Evolutionary conservation across 2,888 invertebrate species (phyloP), one percentile per base, ranked within the genome.

Genomic region (Drosophila monieri): DNA sequence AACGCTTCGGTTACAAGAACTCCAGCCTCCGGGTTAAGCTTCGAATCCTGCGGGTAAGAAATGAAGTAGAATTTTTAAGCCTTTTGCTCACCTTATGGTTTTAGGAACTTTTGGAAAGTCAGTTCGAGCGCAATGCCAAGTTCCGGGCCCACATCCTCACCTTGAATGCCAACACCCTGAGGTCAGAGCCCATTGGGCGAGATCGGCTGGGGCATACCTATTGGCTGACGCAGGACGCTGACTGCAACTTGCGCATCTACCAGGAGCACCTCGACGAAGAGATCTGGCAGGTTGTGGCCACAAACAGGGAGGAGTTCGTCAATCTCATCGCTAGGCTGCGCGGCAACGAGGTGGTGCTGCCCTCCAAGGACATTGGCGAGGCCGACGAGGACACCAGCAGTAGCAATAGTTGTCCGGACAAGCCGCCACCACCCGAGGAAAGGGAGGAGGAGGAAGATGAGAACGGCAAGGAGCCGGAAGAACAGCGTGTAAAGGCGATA

Each of bases 231-330:
- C 94, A 96, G 60, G 97, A 99, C 91, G 94, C 95, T 73, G 95
- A 96, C 66, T 95, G 97, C 84, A 97, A 98, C 91, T 93, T 99
- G 71, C 94, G 97, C 74, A 94, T 99, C 48, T 99, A 98, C 91
- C 95, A 96, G 89, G 99, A 99, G 92, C 98, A 99, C 89, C 94
- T 96, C 76, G 99, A 99, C 91, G 99, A 99, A 90, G 98, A 99
- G 90, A 96, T 96, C 12, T 98, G 98, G 98, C 95, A 96, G 89
- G 93, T 98, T 47, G 96, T 98, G 71, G 98, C 98, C 71, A 96
- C 97, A 91, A 94, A 94, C 92, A 92, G 97, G 74, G 96, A 96
- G 77, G 96, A 96, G 78, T 92, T 99, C 78, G 94, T 95, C 8
- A 94, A 94, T 88, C 93, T 98, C 35, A 97, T 98, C 89, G 93